These are phyloP conservation scores for Bombus huntii DNA, from an alignment of 1,140 invertebrate species.

Conservation along the genomic window DNA sequence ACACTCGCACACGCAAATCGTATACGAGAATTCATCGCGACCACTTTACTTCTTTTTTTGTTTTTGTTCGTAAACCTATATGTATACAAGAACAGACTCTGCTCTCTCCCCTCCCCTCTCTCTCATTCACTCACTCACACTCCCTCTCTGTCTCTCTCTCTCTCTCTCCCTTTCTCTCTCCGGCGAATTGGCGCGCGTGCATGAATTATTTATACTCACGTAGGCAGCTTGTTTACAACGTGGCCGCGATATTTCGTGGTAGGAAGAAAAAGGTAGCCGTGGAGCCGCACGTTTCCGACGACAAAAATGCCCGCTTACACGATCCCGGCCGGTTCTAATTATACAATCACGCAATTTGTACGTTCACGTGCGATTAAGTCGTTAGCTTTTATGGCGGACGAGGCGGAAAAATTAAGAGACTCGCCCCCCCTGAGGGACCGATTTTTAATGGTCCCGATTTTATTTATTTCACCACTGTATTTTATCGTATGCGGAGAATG, in stretches of 20 bases:
- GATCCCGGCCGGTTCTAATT: slow-evolving; percentile 30
- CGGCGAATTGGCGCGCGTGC: background rate
- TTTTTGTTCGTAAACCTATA: background rate
- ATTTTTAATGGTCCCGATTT: background rate
- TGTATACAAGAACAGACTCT: background rate
- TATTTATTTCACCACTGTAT: slow-evolving; percentile 1
- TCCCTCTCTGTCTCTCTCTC: background rate
- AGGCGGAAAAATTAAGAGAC: slow-evolving; percentile 25
- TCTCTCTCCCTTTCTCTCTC: background rate
- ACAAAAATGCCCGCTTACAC: slow-evolving; percentile 19
- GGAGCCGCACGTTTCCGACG: slow-evolving; percentile 13
- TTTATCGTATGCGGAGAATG: background rate
- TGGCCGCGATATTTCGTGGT: slow-evolving; percentile 41
- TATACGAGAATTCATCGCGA: background rate
- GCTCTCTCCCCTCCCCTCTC: background rate
- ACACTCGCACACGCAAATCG: background rate
- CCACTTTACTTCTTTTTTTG: background rate
- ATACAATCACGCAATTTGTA: slow-evolving; percentile 54
- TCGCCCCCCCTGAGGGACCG: background rate
- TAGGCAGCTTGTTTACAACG: slow-evolving; percentile 25
- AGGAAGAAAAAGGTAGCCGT: background rate
- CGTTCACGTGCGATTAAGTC: slow-evolving; percentile 56
- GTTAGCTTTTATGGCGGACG: slow-evolving; percentile 37
- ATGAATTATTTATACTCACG: slow-evolving; percentile 47
- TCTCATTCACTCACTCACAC: too few relatives aligned